Conservation (phyloP, 2,888 invertebrate species). For the Limnephilus marmoratus region DNA sequence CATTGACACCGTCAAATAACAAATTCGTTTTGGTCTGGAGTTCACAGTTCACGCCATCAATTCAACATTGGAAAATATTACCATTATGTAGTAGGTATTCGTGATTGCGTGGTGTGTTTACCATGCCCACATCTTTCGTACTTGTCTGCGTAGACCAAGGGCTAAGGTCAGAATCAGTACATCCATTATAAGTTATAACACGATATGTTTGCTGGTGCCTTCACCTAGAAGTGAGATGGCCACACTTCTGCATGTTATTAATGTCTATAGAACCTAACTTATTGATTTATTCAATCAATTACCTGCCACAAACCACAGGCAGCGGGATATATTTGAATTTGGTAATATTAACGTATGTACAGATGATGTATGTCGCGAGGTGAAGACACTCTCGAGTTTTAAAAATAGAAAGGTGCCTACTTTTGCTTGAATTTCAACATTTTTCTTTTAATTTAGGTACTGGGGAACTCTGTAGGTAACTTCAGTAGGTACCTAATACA, state of each 20-base stretch:
- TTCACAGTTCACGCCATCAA: neutral
- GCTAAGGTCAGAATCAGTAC: neutral
- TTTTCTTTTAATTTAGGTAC: neutral
- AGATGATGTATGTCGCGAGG: neutral
- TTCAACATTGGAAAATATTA: neutral
- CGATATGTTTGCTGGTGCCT: neutral
- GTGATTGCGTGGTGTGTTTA: neutral
- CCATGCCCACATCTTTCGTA: neutral
- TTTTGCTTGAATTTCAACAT: neutral
- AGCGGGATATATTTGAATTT: neutral
- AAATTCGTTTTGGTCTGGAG: neutral
- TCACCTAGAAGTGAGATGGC: neutral
- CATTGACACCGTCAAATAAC: neutral
- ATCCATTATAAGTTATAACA: neutral
- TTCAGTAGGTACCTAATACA: no score
- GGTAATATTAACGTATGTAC: neutral
- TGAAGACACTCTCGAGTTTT: neutral
- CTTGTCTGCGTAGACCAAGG: neutral
- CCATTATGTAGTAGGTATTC: neutral
- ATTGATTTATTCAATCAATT: conserved; percentile 21
- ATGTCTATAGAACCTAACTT: neutral
- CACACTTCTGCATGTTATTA: conserved; percentile 23
- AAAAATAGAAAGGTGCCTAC: neutral
- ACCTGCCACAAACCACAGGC: neutral
- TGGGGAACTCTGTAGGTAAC: neutral